phyloP scores from a whole-genome alignment of 2,113 vertebrate genomes.

The Lagopus leucura region DNA sequence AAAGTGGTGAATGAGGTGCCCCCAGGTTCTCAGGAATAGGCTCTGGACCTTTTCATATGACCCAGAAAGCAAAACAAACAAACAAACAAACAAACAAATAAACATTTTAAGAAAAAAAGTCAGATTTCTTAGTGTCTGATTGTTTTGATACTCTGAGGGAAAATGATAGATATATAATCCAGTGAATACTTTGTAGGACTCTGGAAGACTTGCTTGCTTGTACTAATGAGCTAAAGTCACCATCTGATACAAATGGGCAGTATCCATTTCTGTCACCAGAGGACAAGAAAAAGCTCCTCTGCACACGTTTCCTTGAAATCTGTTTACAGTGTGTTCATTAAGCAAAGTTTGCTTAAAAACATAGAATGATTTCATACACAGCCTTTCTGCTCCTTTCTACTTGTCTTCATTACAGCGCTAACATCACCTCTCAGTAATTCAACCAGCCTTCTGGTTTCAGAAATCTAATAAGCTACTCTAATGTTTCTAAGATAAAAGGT shows the following conservation, averaged over 20 bases:
- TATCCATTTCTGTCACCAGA: not conserved
- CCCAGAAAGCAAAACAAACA: not conserved
- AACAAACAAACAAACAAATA: not conserved
- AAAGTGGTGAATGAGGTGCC: rapidly evolving
- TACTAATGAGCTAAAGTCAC: not conserved
- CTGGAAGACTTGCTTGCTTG: not conserved
- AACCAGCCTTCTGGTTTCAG: not conserved
- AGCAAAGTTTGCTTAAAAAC: not conserved
- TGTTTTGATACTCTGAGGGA: not conserved
- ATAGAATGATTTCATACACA: not conserved
- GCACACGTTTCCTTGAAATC: not conserved
- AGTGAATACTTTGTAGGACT: not conserved
- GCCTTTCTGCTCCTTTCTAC: not conserved
- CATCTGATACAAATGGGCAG: not conserved
- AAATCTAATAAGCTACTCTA: not conserved
- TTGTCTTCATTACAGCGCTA: not conserved
- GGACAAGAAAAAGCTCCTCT: not conserved
- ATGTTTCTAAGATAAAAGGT: not conserved
- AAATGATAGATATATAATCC: not conserved
- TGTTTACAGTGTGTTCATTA: not conserved
- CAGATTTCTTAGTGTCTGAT: not conserved
- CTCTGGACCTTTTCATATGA: not conserved
- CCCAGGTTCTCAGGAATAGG: not conserved
- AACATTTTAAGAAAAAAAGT: too few relatives aligned
- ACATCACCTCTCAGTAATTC: not conserved